phyloP scores from a whole-genome alignment of 2,113 vertebrate species.

The Neodon shergylaensis region DNA sequence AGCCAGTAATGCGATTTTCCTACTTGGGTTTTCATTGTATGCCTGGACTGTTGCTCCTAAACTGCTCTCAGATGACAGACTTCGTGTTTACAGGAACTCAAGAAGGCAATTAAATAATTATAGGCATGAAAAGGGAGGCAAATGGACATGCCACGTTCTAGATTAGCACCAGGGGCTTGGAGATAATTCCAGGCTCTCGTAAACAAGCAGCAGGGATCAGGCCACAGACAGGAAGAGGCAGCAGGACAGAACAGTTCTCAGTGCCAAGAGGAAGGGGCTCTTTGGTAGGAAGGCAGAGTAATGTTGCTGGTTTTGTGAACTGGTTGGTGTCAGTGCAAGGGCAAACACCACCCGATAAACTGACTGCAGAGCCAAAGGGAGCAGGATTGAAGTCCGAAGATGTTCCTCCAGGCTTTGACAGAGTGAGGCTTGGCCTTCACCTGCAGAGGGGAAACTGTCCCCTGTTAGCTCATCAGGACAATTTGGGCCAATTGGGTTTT shows the following conservation, averaged over 20 bases:
- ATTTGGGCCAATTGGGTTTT: neutral
- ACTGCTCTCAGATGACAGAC: constrained; percentile 39
- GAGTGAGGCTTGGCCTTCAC: neutral
- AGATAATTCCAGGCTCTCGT: neutral
- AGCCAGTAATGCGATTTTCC: constrained; percentile 8
- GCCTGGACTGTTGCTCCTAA: neutral
- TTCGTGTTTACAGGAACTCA: constrained; percentile 45
- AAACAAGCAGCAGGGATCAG: neutral
- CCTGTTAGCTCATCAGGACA: neutral
- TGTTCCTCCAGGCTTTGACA: neutral
- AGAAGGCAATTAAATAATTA: constrained; percentile 48
- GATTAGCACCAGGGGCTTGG: neutral
- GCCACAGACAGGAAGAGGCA: neutral
- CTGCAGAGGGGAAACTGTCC: neutral
- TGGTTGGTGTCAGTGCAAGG: neutral
- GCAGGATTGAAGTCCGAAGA: neutral
- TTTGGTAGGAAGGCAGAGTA: neutral
- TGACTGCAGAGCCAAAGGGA: neutral
- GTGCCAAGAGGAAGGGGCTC: neutral
- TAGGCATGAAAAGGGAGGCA: neutral
- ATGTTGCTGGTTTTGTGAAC: neutral
- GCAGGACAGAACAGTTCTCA: neutral
- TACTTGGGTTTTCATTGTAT: constrained; percentile 10
- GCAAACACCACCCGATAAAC: neutral
- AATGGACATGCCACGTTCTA: neutral